A percentile compares a stretch with the other conserved stretches of the same genome.
Conservation (phyloP, 2,888 invertebrate species). For the Apodemia zela region DNA sequence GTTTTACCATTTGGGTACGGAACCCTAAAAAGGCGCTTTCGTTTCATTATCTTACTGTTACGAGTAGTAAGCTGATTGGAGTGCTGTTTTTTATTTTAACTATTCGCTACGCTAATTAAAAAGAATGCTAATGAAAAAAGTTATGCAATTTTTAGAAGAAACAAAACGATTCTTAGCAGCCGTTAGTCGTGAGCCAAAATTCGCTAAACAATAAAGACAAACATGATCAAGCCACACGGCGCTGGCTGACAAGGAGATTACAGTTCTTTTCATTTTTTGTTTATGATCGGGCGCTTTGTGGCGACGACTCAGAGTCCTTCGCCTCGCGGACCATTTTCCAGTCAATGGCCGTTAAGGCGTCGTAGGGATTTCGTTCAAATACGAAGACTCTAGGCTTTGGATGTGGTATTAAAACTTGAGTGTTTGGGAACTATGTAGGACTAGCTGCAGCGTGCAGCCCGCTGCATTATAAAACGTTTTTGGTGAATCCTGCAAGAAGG, state of each 20-base stretch:
- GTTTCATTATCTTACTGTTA: no score
- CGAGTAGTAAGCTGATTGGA: no score
- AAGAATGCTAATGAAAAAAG: neutral
- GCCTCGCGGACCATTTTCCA: constrained; percentile 41
- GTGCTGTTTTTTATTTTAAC: neutral
- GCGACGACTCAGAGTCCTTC: constrained; percentile 43
- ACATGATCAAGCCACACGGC: constrained; percentile 43
- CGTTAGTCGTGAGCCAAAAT: constrained; percentile 5
- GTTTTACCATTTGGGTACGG: no score
- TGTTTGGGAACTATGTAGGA: no score
- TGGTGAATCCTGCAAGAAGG: no score
- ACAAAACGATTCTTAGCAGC: constrained; percentile 19
- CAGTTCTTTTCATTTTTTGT: constrained; percentile 57
- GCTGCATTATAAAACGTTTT: no score
- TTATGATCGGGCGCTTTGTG: constrained; percentile 65
- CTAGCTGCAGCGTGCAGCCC: no score
- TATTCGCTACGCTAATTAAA: neutral
- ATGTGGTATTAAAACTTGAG: neutral
- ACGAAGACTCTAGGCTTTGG: neutral
- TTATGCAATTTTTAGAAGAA: constrained; percentile 8
- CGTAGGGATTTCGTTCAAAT: neutral
- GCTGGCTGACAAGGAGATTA: constrained; percentile 50
- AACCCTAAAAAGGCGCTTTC: no score
- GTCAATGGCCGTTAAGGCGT: constrained; percentile 39
- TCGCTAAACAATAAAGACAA: constrained; percentile 37